Base-by-base conservation (phyloP, 2,113 vertebrate species). In the Sitta europaea region DNA sequence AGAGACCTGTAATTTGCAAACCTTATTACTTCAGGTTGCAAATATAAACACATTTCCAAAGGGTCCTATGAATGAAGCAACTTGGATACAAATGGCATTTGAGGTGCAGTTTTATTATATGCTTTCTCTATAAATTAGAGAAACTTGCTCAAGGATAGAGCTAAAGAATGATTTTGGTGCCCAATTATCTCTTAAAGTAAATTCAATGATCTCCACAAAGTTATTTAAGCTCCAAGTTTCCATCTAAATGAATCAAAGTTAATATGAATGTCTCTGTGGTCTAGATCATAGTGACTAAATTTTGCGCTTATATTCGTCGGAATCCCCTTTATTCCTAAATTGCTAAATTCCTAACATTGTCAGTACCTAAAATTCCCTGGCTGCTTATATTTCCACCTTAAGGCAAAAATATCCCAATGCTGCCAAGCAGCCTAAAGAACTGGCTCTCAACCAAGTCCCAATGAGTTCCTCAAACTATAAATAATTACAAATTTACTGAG, bases 401-500 rank as follows among this genome's bases (percentile, higher is more conserved):
- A 82, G 54, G 79, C 50, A 88, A 76, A 94, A 94, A 82, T 58
- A 73, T 40, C 50, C 71, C 47, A 33, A 14, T 70, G 58, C 62
- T 95, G 94, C 90, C 88, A 95, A 94, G 54, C 28, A 93, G 85
- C 88, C 91, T 76, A 50, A 90, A 92, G 82, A 82, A 82, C 54
- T 95, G 95, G 78, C 90, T 92, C 50, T 79, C 53, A 76, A 72
- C 70, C 95, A 94, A 92, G 50, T 61, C 74, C 45, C 74, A 76
- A 7, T 0, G 5, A 94, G 66, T 92, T 93, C 50, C 67, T 93
- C 62, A 92, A 86, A 86, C 74, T 82, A 93, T 90, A 94, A 92
- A 94, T 93, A 94, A 95, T 93, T 85, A 95, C 85, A 73, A 35
- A 88, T 72, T 78, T 86, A 90, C 90, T 75, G 74, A 61, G 77